phyloP scores from a whole-genome alignment of 2,797 vertebrate species.

The Lagodon rhomboides region DNA sequence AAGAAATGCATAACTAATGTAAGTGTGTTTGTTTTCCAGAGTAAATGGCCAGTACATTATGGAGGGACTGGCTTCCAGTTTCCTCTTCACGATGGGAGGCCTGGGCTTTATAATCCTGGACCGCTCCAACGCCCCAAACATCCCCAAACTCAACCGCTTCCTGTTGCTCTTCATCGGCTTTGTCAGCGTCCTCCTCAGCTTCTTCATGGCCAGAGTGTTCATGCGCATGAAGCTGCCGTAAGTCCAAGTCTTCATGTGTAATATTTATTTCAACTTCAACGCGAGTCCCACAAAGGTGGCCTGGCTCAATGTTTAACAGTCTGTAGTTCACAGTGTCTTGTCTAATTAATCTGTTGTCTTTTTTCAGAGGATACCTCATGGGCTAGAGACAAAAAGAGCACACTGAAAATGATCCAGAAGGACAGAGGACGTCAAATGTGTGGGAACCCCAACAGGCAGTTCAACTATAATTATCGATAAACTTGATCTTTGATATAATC shows the following conservation, averaged over 20 bases:
- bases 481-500: slow-evolving; percentile 30
- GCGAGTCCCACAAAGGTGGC: neutral
- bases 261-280: neutral
- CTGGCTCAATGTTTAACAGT: neutral
- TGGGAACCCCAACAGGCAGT: slow-evolving; percentile 5
- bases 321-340: neutral
- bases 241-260: slow-evolving; percentile 74
- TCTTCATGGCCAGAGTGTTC: slow-evolving; percentile 99
- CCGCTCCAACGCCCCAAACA: slow-evolving; percentile 98
- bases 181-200: slow-evolving; percentile 97
- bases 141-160: slow-evolving; percentile 98
- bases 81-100: slow-evolving; percentile 99
- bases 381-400: slow-evolving; percentile 82
- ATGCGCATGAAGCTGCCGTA: slow-evolving; percentile 99
- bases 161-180: slow-evolving; percentile 98
- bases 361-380: slow-evolving; percentile 96
- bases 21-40: slow-evolving; percentile 74
- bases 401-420: slow-evolving; percentile 15
- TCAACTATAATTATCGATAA: slow-evolving; percentile 22
- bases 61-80: slow-evolving; percentile 98
- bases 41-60: slow-evolving; percentile 99
- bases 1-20: neutral
- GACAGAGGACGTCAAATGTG: slow-evolving; percentile 14
- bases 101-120: slow-evolving; percentile 98
- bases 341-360: slow-evolving; percentile 46